A percentile compares a stretch with the other conserved stretches of the same genome.
Evolutionary conservation across 2,113 vertebrate species (phyloP).

Genomic region (Callocephalon fimbriatum): DNA sequence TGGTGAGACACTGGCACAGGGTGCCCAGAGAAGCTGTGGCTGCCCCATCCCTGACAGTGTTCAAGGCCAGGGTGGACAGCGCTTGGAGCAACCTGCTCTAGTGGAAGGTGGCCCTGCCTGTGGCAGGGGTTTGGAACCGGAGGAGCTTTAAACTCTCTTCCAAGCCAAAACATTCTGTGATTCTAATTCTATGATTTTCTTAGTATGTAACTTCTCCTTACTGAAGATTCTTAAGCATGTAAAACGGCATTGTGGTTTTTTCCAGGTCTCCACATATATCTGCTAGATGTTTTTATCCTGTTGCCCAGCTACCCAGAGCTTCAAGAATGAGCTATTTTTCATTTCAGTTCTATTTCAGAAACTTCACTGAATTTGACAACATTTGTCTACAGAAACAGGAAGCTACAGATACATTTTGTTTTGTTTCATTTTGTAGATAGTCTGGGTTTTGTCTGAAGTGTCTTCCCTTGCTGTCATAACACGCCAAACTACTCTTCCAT

Average conservation of each 20-base stretch:
- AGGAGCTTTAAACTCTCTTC: background rate
- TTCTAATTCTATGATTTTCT: background rate
- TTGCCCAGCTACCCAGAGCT: background rate
- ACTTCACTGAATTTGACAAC: background rate
- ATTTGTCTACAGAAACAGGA: slow-evolving; percentile 6
- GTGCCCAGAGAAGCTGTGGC: background rate
- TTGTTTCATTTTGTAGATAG: background rate
- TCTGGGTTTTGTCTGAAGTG: slow-evolving; percentile 16
- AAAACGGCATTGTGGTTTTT: background rate
- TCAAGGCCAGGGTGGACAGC: background rate
- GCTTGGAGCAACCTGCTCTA: background rate
- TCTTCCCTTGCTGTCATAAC: background rate
- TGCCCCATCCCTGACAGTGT: background rate
- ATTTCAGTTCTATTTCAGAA: background rate
- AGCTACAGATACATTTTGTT: slow-evolving; percentile 2
- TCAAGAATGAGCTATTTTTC: background rate
- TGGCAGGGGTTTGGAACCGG: background rate
- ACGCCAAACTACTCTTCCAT: background rate
- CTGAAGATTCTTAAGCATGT: background rate
- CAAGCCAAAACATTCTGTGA: background rate
- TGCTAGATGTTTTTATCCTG: background rate
- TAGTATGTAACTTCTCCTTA: background rate
- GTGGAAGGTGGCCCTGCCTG: background rate
- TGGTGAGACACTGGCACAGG: background rate
- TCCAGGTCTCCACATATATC: background rate